Percentiles rank a stretch among this genome's conserved stretches.
Evolutionary conservation across 2,888 invertebrate genomes (phyloP).

Genomic region (Eretmocerus hayati): DNA sequence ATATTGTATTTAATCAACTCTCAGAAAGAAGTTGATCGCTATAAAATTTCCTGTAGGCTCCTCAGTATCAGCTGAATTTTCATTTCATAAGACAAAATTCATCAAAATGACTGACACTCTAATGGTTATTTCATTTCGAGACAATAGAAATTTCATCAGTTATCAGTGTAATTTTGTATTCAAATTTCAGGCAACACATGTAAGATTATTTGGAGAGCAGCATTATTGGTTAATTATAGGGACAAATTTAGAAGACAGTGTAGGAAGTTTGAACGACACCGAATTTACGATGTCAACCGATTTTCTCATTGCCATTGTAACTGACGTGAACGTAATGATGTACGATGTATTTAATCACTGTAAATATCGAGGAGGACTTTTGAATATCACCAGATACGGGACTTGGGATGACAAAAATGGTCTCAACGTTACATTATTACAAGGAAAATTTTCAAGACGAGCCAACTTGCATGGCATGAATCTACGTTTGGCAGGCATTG

Average conservation of each 20-base stretch:
- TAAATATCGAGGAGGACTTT: conserved; percentile 29
- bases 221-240: conserved; percentile 35
- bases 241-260: conserved; percentile 23
- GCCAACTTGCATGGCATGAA: conserved; percentile 33
- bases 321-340: conserved; percentile 24
- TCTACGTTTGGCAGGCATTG: conserved; percentile 31
- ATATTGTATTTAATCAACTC: too few species aligned
- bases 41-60: too few species aligned
- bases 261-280: conserved; percentile 28
- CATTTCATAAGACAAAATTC: too few species aligned
- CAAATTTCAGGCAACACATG: not conserved
- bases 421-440: conserved; percentile 26
- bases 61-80: too few species aligned
- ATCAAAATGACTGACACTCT: too few species aligned
- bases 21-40: too few species aligned
- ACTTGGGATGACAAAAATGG: conserved; percentile 26
- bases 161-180: not conserved
- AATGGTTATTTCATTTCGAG: too few species aligned
- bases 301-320: conserved; percentile 26
- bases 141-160: too few species aligned
- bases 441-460: conserved; percentile 29
- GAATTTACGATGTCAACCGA: conserved; percentile 33
- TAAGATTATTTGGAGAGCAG: conserved; percentile 29
- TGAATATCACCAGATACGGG: conserved; percentile 34
- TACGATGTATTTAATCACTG: conserved; percentile 34